Conservation (phyloP, 2,888 invertebrate genomes). For the Buathra laborator region DNA sequence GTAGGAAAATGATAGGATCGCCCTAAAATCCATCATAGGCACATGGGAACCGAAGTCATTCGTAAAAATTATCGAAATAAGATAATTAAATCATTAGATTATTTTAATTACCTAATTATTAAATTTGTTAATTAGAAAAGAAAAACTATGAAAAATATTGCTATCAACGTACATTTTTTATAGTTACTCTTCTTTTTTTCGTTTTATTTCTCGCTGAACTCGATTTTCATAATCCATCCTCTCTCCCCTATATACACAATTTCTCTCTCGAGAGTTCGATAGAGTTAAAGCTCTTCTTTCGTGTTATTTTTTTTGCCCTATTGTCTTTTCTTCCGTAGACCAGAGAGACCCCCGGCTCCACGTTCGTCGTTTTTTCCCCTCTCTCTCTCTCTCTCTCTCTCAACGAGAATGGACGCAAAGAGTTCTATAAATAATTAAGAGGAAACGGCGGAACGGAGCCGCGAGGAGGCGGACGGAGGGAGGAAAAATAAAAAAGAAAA, state of each 20-base stretch:
- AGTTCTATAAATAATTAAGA: conserved; percentile 59
- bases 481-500: conserved; percentile 7
- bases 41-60: no score
- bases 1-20: no score
- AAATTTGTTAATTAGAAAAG: background rate
- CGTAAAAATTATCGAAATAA: no score
- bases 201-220: background rate
- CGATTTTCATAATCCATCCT: background rate
- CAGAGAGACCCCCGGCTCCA: no score
- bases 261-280: conserved; percentile 7
- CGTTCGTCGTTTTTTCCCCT: background rate
- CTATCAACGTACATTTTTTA: conserved; percentile 13
- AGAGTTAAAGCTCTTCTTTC: conserved; percentile 9
- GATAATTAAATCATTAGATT: no score
- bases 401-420: conserved; percentile 18
- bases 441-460: conserved; percentile 5
- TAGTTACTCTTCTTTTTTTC: background rate
- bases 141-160: conserved; percentile 18
- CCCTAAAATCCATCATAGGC: no score
- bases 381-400: background rate
- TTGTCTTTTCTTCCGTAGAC: conserved; percentile 41
- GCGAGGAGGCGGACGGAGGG: conserved; percentile 10
- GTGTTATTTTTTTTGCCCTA: conserved; percentile 9
- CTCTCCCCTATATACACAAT: background rate
- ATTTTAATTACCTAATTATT: no score